Evolutionary conservation across 2,113 vertebrate species (phyloP).

Genomic region (Microcebus griseorufus): DNA sequence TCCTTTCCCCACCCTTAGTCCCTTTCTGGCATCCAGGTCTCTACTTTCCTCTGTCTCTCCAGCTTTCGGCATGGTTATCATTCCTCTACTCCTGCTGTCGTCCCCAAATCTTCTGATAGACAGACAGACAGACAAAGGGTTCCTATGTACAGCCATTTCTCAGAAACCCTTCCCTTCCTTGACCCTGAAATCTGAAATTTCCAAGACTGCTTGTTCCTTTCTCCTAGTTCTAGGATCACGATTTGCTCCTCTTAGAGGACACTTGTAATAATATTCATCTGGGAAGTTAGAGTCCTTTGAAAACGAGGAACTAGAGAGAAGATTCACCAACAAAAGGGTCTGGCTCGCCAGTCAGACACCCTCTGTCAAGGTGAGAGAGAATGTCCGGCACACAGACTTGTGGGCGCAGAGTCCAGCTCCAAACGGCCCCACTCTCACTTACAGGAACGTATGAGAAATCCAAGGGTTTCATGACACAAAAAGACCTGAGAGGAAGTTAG

Average conservation of each 20-base stretch:
- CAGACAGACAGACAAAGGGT: background rate
- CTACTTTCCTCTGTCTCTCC: background rate
- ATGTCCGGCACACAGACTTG: background rate
- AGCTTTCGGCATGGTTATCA: background rate
- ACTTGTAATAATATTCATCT: background rate
- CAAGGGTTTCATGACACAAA: background rate
- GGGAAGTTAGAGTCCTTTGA: conserved; percentile 45
- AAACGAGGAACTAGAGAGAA: background rate
- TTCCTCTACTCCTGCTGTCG: background rate
- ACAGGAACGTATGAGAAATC: background rate
- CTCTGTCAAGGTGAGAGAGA: background rate
- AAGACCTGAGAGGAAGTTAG: background rate
- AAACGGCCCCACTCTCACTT: background rate
- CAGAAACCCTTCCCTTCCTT: background rate
- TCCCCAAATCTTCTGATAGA: background rate
- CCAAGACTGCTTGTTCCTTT: background rate
- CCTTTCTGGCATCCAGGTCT: background rate
- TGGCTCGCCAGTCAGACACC: background rate
- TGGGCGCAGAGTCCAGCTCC: background rate
- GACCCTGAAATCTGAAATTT: conserved; percentile 27
- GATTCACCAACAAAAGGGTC: background rate
- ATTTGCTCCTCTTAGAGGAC: background rate
- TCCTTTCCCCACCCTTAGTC: background rate
- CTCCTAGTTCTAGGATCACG: background rate
- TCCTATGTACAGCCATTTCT: background rate